Evolutionary conservation across 2,113 vertebrate genomes (phyloP).

Genomic region (Ailuropoda melanoleuca): DNA sequence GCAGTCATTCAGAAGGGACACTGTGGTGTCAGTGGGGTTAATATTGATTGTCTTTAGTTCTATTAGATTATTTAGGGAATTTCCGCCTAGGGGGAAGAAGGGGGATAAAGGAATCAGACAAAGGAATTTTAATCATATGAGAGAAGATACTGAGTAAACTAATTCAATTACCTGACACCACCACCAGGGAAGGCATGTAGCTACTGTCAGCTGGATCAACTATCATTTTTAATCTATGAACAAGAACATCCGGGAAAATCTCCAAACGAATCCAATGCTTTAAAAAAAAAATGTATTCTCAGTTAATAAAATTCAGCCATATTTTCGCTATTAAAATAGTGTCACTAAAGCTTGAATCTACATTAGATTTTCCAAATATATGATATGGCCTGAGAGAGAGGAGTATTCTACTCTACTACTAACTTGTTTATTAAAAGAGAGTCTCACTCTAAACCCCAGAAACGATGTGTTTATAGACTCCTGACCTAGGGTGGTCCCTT

Average conservation of each 20-base stretch:
- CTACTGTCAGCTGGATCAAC: slow-evolving; percentile 99
- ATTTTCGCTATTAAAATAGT: neutral
- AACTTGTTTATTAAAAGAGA: neutral
- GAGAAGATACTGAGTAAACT: neutral
- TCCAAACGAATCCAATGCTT: slow-evolving; percentile 99
- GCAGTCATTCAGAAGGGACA: slow-evolving; percentile 94
- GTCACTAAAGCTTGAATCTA: neutral
- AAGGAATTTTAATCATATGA: neutral
- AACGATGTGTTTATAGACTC: neutral
- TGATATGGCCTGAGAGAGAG: neutral
- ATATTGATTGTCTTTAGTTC: slow-evolving; percentile 98
- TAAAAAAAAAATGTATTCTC: slow-evolving; percentile 39
- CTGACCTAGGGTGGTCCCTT: neutral
- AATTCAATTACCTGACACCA: slow-evolving; percentile 92
- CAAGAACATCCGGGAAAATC: slow-evolving; percentile 96
- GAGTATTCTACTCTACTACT: neutral
- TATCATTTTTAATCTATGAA: slow-evolving; percentile 95
- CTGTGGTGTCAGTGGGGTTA: slow-evolving; percentile 95
- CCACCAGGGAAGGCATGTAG: slow-evolving; percentile 98
- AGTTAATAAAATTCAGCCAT: slow-evolving; percentile 38
- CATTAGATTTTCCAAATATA: neutral
- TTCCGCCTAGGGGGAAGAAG: slow-evolving; percentile 88
- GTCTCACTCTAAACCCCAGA: neutral
- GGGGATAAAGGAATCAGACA: neutral
- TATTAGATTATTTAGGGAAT: slow-evolving; percentile 96